Evolutionary conservation across 2,797 vertebrate genomes (phyloP).

Genomic region (Holocentrus rufus): DNA sequence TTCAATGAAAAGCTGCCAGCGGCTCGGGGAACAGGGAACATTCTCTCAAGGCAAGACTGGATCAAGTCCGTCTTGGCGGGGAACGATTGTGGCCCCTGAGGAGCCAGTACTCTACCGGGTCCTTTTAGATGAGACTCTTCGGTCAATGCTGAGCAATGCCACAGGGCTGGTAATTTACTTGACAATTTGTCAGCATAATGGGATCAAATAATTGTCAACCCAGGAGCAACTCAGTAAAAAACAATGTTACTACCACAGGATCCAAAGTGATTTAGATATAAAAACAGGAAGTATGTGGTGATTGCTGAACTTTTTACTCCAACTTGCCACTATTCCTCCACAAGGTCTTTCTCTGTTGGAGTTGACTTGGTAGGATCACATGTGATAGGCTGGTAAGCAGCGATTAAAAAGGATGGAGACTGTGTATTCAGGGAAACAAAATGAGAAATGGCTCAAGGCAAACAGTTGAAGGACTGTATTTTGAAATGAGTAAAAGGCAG

Average conservation of each 20-base stretch:
- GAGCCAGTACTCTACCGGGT: background rate
- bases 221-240: conserved; percentile 6
- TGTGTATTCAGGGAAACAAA: conserved; percentile 14
- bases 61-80: background rate
- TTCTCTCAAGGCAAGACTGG: background rate
- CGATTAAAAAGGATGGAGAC: conserved; percentile 50
- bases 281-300: background rate
- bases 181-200: conserved; percentile 27
- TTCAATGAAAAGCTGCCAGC: background rate
- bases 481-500: conserved; percentile 21
- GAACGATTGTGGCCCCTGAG: background rate
- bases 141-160: background rate
- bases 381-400: conserved; percentile 30
- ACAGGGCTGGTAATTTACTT: conserved; percentile 1
- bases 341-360: conserved; percentile 17
- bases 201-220: background rate
- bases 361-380: conserved; percentile 13
- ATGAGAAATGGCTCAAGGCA: conserved; percentile 24
- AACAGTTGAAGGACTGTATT: conserved; percentile 32
- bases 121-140: conserved; percentile 12
- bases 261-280: conserved; percentile 11
- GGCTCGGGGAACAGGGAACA: background rate
- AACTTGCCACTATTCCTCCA: conserved; percentile 10
- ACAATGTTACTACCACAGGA: conserved; percentile 9
- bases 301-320: background rate